Evolutionary conservation across 2,113 vertebrate genomes (phyloP), one percentile per base, ranked within the genome.

Genomic region (Gulo gulo): DNA sequence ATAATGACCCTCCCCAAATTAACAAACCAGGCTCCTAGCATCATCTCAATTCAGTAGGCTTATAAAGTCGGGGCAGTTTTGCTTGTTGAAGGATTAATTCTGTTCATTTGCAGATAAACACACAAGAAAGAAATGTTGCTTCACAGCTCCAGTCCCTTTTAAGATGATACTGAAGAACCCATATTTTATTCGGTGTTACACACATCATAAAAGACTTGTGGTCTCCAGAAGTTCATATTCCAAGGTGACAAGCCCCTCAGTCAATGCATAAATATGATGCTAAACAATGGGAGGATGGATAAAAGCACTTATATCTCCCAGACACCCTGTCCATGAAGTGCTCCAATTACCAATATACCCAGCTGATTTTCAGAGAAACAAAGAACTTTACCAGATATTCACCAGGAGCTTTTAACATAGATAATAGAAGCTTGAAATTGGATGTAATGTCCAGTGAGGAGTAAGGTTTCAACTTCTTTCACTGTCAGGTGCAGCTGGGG

Each of bases 401-500:
- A 50, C 78, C 9, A 23, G 84, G 83, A 61, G 39, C 80, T 95
- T 57, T 15, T 74, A 88, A 86, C 73, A 73, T 69, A 89, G 31
- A 94, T 73, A 95, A 92, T 21, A 57, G 36, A 92, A 73, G 29
- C 84, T 94, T 94, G 85, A 82, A 87, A 94, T 69, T 73, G 63
- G 57, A 80, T 63, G 63, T 81, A 45, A 80, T 67, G 39, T 95
- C 83, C 76, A 63, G 39, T 8, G 14, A 92, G 65, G 83, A 92
- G 47, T 97, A 96, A 61, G 50, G 96, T 97, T 98, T 97, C 96
- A 71, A 34, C 31, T 79, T 76, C 81, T 96, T 93, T 94, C 80
- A n/a, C 57, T 42, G 39, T 73, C n/a, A n/a, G 73, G 52, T 34
- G 36, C 74, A 93, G 31, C 52, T 74, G 36, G 50, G 39, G n/a